A percentile compares a stretch with the other conserved stretches of the same genome.
Conservation (phyloP, 2,797 vertebrate species). For the Gambelia wislizenii region DNA sequence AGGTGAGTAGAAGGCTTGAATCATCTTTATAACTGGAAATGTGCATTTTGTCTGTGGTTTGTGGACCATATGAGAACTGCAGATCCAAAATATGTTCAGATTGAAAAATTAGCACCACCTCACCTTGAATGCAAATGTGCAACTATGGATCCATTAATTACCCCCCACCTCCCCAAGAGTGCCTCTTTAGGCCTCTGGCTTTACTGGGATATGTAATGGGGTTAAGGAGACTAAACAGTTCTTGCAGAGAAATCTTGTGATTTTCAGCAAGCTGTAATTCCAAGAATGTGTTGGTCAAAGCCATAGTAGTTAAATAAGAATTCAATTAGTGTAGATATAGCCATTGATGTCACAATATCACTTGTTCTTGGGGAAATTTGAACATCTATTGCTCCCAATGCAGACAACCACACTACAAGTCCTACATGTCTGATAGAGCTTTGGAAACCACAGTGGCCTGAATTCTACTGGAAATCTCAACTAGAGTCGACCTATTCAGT, state of each 20-base stretch:
- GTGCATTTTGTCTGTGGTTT: neutral
- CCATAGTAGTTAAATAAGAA: neutral
- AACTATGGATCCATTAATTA: neutral
- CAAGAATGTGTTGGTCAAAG: neutral
- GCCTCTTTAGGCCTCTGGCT: neutral
- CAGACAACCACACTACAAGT: neutral
- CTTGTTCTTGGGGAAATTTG: neutral
- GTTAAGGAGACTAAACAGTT: neutral
- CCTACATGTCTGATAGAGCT: neutral
- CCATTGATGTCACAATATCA: neutral
- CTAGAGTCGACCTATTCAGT: no score
- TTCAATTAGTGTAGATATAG: neutral
- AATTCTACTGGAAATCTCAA: no score
- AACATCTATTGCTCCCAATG: neutral
- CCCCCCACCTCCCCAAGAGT: neutral
- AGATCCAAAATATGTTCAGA: neutral
- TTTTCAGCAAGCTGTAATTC: neutral
- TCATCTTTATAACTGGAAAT: neutral
- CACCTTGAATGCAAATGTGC: neutral
- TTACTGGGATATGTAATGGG: neutral
- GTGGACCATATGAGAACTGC: neutral
- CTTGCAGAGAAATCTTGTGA: neutral
- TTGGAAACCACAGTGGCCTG: neutral
- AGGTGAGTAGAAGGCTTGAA: constrained; percentile 57
- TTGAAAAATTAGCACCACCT: neutral